Base-by-base conservation (phyloP, 35 echinoderm and acorn worm species). In the Patiria miniata region DNA sequence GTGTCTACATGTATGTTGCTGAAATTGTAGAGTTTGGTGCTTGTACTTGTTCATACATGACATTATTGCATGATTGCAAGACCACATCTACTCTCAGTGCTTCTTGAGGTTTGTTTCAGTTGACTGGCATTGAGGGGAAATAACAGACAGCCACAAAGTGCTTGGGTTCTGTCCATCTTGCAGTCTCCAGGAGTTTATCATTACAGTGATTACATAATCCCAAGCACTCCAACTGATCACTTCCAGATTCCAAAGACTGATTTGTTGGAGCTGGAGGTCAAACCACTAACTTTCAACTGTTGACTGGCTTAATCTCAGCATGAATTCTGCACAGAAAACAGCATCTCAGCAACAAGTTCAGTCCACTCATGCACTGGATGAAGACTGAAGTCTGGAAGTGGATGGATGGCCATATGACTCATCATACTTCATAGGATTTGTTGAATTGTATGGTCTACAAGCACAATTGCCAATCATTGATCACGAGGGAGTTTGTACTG, bases 181-280 rank as follows among this genome's bases (percentile, higher is more conserved):
- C 65, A 73, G 22, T 73, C 65, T 73, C 26, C 65, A 73, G 26
- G 65, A 73, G 65, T 73, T 73, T 73, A 73, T 26, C 65, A 73
- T 73, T 73, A 73, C 65, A 73, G 65, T 73, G 65, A 73, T 73
- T 73, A 73, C 65, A 73, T 73, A 73, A 73, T 73, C 65, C 23
- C 26, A 73, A 73, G 65, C 65, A 73, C 19, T 34, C n/a, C 65
- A 9, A 73, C 65, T 73, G 65, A 73, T 73, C 65, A 73, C 65
- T 73, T 73, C 65, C 65, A 73, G 65, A 73, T 73, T 73, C 29
- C 26, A 36, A 73, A 14, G 65, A 34, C 65, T 73, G 65, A 73
- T 73, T 73, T 73, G 65, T 73, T 23, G 21, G 26, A 73, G 65
- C 65, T 73, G 7, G 7, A 73, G 65, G 65, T 34, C 29, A 73